Conservation (phyloP, 2,797 vertebrate genomes). For the Discoglossus pictus region DNA sequence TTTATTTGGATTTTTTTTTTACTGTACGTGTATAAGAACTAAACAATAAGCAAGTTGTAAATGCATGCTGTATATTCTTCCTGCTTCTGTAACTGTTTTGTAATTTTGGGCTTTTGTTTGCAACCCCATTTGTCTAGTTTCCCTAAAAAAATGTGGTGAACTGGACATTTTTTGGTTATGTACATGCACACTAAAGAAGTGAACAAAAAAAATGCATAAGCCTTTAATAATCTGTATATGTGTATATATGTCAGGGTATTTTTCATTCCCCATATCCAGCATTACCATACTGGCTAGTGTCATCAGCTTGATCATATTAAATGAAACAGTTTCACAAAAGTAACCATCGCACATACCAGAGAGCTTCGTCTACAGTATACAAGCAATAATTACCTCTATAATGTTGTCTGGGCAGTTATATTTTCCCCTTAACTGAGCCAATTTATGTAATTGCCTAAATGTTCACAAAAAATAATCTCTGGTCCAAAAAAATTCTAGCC, state of each 20-base stretch:
- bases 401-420: conserved; percentile 36
- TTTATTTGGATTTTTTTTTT: conserved; percentile 69
- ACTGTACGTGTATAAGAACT: conserved; percentile 66
- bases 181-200: conserved; percentile 37
- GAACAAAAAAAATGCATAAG: conserved; percentile 68
- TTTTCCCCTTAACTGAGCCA: conserved; percentile 69
- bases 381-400: conserved; percentile 73
- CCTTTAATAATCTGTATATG: conserved; percentile 62
- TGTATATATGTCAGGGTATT: conserved; percentile 57
- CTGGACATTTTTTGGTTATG: conserved; percentile 70
- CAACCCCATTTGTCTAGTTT: conserved; percentile 52
- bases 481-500: conserved; percentile 60
- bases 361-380: conserved; percentile 62
- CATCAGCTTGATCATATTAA: background rate
- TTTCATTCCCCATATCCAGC: conserved; percentile 34
- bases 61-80: conserved; percentile 62
- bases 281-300: conserved; percentile 13
- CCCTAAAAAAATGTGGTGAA: conserved; percentile 75
- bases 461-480: conserved; percentile 51
- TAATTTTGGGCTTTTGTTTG: conserved; percentile 54
- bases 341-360: conserved; percentile 46
- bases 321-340: conserved; percentile 52
- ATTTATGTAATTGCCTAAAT: conserved; percentile 57
- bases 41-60: conserved; percentile 58
- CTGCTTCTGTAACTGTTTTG: conserved; percentile 36